Base-by-base conservation (phyloP, 2,113 vertebrate species). In the Montifringilla adamsi region DNA sequence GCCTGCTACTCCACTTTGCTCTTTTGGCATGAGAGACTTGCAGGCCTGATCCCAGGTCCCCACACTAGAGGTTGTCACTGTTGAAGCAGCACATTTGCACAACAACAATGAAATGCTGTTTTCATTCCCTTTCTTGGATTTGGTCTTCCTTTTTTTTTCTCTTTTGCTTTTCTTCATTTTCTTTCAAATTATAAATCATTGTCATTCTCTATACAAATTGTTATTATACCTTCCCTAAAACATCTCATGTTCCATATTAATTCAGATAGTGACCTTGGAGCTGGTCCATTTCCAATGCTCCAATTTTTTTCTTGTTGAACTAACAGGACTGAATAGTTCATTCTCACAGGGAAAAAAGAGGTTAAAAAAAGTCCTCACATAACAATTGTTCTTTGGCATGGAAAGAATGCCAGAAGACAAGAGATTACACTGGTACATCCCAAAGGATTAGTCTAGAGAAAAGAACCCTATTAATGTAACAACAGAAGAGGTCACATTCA, bases 71-170 rank as follows among this genome's bases (percentile, higher is more conserved):
- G 56, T 53, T 88, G 28, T 22, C 19, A 5, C 52, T 79, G 21
- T 39, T 60, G 49, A 93, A 85, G 10, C 18, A 79, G 24, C 6
- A 56, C 5, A 44, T 64, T 56, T 73, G 2, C 21, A 27, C 44
- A 86, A 53, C 13, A 21, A 33, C 13, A 21, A 33, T 20, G 11
- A 84, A 82, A 47, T 26, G 9, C 4, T 24, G 12, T 30, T 90
- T 72, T 28, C 11, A 31, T 88, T 84, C 12, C 15, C 17, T 84
- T 49, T 91, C 58, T 76, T 86, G 15, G 7, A 62, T 58, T 33
- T 3, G 1, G 64, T 60, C 2, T 67, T 21, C 16, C 2, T n/a
- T 56, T 20, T 21, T 13, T 21, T 7, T 21, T 7, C 1, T 2
- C 14, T 5, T 12, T 26, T 16, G 1, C 9, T n/a, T 13, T 37